Percentiles rank a stretch among this genome's conserved stretches.
Evolutionary conservation across 1,140 invertebrate genomes (phyloP).

Genomic region (Papilio dardanus): DNA sequence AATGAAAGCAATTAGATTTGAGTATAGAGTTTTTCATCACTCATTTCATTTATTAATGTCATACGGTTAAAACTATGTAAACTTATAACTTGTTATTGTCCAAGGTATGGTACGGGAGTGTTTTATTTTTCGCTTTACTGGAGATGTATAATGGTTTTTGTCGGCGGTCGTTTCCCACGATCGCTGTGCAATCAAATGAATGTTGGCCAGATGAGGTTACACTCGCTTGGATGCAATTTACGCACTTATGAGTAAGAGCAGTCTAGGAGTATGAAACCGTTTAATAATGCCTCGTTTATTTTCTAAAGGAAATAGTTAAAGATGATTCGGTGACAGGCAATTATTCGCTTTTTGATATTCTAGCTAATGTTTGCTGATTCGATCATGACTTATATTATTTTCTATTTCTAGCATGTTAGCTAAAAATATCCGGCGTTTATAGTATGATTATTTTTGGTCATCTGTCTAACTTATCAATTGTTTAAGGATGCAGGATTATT

Average conservation of each 20-base stretch:
- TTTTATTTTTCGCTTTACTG: constrained; percentile 19
- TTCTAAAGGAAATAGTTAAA: constrained; percentile 35
- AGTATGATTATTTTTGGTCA: too few relatives aligned
- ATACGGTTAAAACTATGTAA: background rate
- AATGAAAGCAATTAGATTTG: background rate
- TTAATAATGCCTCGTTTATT: constrained; percentile 45
- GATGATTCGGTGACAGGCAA: background rate
- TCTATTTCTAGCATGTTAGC: too few relatives aligned
- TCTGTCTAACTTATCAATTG: too few relatives aligned
- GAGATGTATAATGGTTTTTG: constrained; percentile 12
- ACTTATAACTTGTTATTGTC: background rate
- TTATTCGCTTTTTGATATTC: background rate
- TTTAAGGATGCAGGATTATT: too few relatives aligned
- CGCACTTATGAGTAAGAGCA: constrained; percentile 67
- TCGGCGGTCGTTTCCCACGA: constrained; percentile 19
- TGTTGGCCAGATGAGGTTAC: constrained; percentile 69
- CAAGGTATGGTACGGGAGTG: background rate
- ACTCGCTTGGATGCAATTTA: constrained; percentile 68
- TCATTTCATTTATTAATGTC: background rate
- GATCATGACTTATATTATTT: too few relatives aligned
- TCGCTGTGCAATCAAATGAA: constrained; percentile 58
- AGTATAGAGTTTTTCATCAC: background rate
- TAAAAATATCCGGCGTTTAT: too few relatives aligned
- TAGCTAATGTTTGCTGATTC: background rate
- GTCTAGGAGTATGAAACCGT: constrained; percentile 54